phyloP scores from a whole-genome alignment of 2,797 vertebrate genomes.

The Sebastes umbrosus region DNA sequence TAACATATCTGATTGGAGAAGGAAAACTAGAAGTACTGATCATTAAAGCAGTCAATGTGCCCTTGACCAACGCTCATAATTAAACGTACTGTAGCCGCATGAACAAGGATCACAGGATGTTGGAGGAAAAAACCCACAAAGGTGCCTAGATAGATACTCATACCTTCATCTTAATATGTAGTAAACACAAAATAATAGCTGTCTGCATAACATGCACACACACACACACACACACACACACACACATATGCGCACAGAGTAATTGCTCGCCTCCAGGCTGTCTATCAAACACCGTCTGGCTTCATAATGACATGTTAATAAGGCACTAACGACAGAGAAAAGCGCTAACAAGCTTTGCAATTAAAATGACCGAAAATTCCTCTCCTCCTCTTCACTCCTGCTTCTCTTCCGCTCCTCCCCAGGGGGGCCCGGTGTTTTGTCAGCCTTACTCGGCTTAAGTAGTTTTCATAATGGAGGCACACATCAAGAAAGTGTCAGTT shows the following conservation, averaged over 20 bases:
- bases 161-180: not conserved
- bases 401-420: constrained; percentile 8
- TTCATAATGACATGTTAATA: constrained; percentile 56
- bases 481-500: constrained; percentile 28
- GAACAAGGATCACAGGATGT: not conserved
- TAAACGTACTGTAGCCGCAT: not conserved
- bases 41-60: not conserved
- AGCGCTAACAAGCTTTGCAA: constrained; percentile 49
- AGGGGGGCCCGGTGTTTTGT: constrained; percentile 21
- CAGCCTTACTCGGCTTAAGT: constrained; percentile 40
- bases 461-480: constrained; percentile 20
- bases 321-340: constrained; percentile 36
- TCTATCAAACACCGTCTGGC: constrained; percentile 43
- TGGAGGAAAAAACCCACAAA: no score
- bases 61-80: not conserved
- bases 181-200: constrained; percentile 26
- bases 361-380: constrained; percentile 47
- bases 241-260: not conserved
- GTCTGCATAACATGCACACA: constrained; percentile 4
- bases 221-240: not conserved
- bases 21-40: not conserved
- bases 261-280: constrained; percentile 28
- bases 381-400: constrained; percentile 14
- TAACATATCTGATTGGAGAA: not conserved
- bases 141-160: not conserved